Conservation (phyloP, 92 coral and sea anemone species). For the Actinernus sp. region DNA sequence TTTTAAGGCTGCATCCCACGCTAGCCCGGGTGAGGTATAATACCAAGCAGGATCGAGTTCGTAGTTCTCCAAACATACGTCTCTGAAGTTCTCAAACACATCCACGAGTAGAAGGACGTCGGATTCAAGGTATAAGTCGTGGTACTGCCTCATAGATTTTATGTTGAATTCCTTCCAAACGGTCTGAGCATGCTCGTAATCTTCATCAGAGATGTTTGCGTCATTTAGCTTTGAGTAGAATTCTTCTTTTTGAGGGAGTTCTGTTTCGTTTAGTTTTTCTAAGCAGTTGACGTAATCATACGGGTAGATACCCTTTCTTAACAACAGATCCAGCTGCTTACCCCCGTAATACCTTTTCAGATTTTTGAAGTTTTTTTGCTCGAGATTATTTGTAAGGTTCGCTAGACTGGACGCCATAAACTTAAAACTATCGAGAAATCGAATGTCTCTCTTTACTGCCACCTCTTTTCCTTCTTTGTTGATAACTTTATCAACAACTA, state of each 20-base stretch:
- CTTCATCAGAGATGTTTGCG: not conserved
- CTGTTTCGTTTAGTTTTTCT: constrained; percentile 7
- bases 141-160: constrained; percentile 5
- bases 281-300: constrained; percentile 13
- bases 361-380: too few species aligned
- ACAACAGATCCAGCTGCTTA: constrained; percentile 1
- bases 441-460: constrained; percentile 19
- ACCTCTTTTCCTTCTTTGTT: too few species aligned
- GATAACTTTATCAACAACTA: too few species aligned
- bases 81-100: constrained; percentile 32
- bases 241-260: constrained; percentile 3
- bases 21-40: constrained; percentile 13
- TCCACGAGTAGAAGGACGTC: constrained; percentile 8
- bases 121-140: constrained; percentile 7
- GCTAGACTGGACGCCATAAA: constrained; percentile 38
- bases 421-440: constrained; percentile 55
- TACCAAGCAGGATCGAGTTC: constrained; percentile 15
- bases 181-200: constrained; percentile 1
- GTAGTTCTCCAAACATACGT: constrained; percentile 19
- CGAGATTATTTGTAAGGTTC: too few species aligned
- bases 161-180: constrained; percentile 17
- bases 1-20: constrained; percentile 33
- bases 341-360: not conserved
- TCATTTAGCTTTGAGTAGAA: constrained; percentile 3
- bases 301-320: constrained; percentile 12